Base-by-base conservation (phyloP, 2,113 vertebrate genomes). In the Ifrita kowaldi region DNA sequence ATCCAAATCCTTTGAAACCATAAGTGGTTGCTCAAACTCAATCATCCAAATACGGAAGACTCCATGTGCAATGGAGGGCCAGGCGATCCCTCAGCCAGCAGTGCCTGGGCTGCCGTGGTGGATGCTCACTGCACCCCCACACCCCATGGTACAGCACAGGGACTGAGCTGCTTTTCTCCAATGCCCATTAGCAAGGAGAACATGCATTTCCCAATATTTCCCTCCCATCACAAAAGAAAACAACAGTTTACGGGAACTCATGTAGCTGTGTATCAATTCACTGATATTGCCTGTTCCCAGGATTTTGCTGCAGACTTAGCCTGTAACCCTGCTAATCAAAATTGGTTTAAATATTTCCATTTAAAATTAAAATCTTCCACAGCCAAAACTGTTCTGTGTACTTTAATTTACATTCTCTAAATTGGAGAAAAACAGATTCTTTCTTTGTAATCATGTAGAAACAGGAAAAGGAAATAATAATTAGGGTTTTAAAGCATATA, bases 391-490 rank as follows among this genome's bases (percentile, higher is more conserved):
- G 86, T 92, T 96, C 95, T 67, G 89, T 77, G 81, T 89, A 88
- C 94, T 97, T 97, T 95, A 97, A 95, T 93, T 92, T 94, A 71
- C 62, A 76, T 91, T 63, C 27, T 88, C 93, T 83, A 89, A 95
- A 94, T 60, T n/a, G 68, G 79, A 90, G 91, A 71, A 92, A 95
- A 96, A 93, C 93, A 91, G 91, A 90, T 96, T 90, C 89, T 96
- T 96, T 96, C 93, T 94, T 94, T 95, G 85, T 95, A 98, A 97
- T 94, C 97, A 98, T 75, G 64, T 78, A 93, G 87, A 95, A 98
- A 96, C 94, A 97, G 96, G 97, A 97, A 97, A 97, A 96, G 95
- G 95, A 98, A 98, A 97, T 97, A 97, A 98, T 97, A 89, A 97
- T 93, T 84, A 97, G 89, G 35, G 94, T 70, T 91, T 93, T 86